Evolutionary conservation across 2,888 invertebrate genomes (phyloP).

Genomic region (Callyntrura sp.): DNA sequence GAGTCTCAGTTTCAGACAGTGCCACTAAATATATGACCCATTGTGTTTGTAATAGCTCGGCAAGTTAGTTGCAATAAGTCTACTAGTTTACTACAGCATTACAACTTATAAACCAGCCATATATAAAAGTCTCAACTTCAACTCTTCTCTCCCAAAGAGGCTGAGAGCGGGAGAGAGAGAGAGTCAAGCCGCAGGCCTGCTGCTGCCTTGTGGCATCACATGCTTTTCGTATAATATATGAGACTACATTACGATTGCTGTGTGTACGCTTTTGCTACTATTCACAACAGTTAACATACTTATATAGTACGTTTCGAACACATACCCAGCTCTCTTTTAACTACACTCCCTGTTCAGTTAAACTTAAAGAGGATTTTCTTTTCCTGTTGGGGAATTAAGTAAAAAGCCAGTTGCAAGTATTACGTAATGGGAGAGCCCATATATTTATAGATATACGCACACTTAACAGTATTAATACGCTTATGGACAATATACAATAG

Average conservation of each 20-base stretch:
- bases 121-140: constrained; percentile 43
- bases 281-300: background rate
- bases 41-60: constrained; percentile 74
- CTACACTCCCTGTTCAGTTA: background rate
- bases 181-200: background rate
- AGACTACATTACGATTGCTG: background rate
- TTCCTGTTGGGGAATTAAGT: constrained; percentile 62
- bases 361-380: constrained; percentile 56
- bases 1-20: constrained; percentile 73
- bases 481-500: constrained; percentile 57
- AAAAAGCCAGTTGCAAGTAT: constrained; percentile 54
- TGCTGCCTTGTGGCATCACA: constrained; percentile 4
- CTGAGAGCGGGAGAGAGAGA: background rate
- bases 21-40: constrained; percentile 74
- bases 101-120: constrained; percentile 69
- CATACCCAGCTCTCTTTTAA: background rate
- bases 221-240: background rate
- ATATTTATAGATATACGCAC: constrained; percentile 18
- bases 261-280: background rate
- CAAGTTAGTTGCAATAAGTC: constrained; percentile 74
- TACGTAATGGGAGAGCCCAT: constrained; percentile 2
- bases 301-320: background rate
- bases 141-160: constrained; percentile 28
- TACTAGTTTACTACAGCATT: constrained; percentile 69
- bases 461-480: constrained; percentile 30